These are phyloP conservation scores for Epinotia brunnichana DNA, from an alignment of 2,888 invertebrate species.

Conservation along the genomic window DNA sequence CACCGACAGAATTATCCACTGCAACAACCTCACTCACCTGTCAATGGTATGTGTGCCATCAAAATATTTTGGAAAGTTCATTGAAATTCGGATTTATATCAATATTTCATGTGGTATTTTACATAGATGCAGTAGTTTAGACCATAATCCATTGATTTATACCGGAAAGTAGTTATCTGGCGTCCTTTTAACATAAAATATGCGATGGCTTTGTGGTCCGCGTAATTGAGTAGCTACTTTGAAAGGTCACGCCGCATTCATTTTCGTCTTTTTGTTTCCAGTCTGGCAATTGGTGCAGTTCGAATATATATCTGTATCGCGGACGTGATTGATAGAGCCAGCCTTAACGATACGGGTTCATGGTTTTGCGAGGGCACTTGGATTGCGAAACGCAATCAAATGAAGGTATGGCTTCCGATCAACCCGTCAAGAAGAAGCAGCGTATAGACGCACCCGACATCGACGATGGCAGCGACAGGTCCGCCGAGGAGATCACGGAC, in stretches of 20 bases:
- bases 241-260: slow-evolving; percentile 83
- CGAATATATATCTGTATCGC: slow-evolving; percentile 50
- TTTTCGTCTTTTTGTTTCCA: slow-evolving; percentile 75
- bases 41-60: slow-evolving; percentile 83
- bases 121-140: slow-evolving; percentile 46
- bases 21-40: slow-evolving; percentile 72
- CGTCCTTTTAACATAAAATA: slow-evolving; percentile 48
- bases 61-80: slow-evolving; percentile 84
- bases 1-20: slow-evolving; percentile 57
- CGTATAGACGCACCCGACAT: slow-evolving; percentile 87
- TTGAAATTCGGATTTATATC: slow-evolving; percentile 58
- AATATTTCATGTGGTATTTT: slow-evolving; percentile 48
- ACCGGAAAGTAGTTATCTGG: background rate
- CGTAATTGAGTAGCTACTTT: slow-evolving; percentile 82
- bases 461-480: slow-evolving; percentile 81
- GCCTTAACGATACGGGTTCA: slow-evolving; percentile 63
- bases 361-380: slow-evolving; percentile 86
- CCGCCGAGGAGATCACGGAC: slow-evolving; percentile 78
- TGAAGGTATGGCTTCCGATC: slow-evolving; percentile 89
- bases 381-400: slow-evolving; percentile 80
- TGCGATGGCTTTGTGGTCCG: slow-evolving; percentile 77
- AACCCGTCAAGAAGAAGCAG: slow-evolving; percentile 93
- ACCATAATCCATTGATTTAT: slow-evolving; percentile 45
- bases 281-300: slow-evolving; percentile 58
- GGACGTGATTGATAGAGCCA: slow-evolving; percentile 37